These are phyloP conservation scores for Morpho helenor DNA, from an alignment of 2,888 invertebrate species.

Conservation along the genomic window DNA sequence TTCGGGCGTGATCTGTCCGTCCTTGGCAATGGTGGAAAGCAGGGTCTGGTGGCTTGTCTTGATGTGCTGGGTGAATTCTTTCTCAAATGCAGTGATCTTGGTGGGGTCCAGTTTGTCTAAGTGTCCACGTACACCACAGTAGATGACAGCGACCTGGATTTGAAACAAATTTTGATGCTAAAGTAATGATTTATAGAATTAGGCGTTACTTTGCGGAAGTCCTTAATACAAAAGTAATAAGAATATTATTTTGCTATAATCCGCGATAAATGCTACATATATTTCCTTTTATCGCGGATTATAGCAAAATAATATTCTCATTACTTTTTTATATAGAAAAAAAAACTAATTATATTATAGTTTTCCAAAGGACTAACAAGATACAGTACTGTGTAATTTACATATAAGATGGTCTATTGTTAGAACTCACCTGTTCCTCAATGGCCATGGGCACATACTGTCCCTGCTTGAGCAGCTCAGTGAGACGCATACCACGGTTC, in stretches of 20 bases:
- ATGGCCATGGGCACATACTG: conserved; percentile 99
- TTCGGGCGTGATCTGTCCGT: conserved; percentile 94
- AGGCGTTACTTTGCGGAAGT: too few relatives aligned
- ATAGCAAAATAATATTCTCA: too few relatives aligned
- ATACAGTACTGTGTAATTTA: too few relatives aligned
- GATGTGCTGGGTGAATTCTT: conserved; percentile 96
- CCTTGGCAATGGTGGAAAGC: conserved; percentile 92
- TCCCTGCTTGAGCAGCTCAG: conserved; percentile 99
- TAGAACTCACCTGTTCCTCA: conserved; percentile 91
- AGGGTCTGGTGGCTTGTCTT: conserved; percentile 91
- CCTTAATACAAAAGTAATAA: too few relatives aligned
- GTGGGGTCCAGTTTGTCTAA: conserved; percentile 99
- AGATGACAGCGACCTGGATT: conserved; percentile 91
- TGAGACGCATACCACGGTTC: conserved; percentile 98
- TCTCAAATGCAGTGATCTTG: conserved; percentile 98
- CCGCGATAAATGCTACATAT: too few relatives aligned
- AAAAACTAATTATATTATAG: too few relatives aligned
- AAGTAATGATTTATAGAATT: too few relatives aligned
- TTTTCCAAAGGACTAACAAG: too few relatives aligned
- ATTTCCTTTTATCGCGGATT: too few relatives aligned
- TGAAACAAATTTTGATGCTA: background rate
- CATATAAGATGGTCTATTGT: too few relatives aligned
- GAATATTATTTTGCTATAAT: too few relatives aligned
- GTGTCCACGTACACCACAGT: conserved; percentile 99
- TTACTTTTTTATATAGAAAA: too few relatives aligned